Percentiles rank a stretch among this genome's conserved stretches.
Conservation (phyloP, 2,797 vertebrate species). For the Acomys russatus region DNA sequence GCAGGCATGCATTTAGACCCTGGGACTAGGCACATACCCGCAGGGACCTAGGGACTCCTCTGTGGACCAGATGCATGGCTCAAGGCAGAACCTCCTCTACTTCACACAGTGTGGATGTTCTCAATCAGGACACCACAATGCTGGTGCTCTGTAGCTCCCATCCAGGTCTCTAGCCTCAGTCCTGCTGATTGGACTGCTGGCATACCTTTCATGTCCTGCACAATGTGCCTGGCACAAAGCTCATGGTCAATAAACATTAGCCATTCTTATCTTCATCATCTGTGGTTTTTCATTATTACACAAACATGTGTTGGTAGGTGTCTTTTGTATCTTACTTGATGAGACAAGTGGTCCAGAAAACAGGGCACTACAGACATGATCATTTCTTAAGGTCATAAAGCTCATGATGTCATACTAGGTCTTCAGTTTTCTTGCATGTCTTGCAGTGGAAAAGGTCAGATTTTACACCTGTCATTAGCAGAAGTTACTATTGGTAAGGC, state of each 20-base stretch:
- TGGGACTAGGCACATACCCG: too few species aligned
- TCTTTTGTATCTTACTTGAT: not conserved
- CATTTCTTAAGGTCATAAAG: not conserved
- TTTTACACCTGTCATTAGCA: not conserved
- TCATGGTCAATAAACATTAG: accelerated
- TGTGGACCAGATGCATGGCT: too few species aligned
- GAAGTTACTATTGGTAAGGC: not conserved
- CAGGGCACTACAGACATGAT: not conserved
- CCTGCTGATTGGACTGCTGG: too few species aligned
- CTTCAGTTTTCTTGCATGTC: not conserved
- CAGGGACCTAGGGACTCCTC: too few species aligned
- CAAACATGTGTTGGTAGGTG: not conserved
- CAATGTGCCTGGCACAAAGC: not conserved
- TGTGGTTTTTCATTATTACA: not conserved
- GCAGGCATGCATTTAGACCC: too few species aligned
- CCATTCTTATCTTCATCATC: accelerated
- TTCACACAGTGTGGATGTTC: too few species aligned
- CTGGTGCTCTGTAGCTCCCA: too few species aligned
- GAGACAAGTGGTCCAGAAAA: not conserved
- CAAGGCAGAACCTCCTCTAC: too few species aligned
- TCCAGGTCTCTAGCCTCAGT: too few species aligned
- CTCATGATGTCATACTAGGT: too few species aligned
- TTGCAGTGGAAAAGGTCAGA: not conserved
- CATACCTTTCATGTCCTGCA: accelerated
- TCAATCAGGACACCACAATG: too few species aligned